phyloP scores from a whole-genome alignment of 2,113 vertebrate species.

The Parotia lawesii region DNA sequence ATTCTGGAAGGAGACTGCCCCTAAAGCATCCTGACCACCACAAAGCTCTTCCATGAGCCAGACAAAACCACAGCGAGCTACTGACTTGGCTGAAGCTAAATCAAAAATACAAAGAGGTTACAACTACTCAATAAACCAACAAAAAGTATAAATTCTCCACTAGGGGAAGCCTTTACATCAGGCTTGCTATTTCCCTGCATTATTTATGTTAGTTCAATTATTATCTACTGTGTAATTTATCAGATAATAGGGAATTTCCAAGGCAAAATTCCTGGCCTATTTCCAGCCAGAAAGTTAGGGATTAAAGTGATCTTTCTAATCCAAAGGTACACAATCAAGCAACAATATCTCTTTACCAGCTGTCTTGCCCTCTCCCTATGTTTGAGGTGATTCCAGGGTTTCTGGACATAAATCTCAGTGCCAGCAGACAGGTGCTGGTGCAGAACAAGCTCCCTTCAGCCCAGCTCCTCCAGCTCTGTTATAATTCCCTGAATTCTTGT shows the following conservation, averaged over 20 bases:
- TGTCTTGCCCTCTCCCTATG: not conserved
- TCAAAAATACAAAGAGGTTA: not conserved
- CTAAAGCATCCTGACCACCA: not conserved
- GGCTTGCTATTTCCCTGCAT: not conserved
- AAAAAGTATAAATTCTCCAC: not conserved
- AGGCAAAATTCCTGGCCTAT: not conserved
- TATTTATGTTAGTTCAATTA: not conserved
- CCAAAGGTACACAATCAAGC: not conserved
- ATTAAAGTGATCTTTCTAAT: constrained; percentile 29
- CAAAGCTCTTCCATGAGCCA: not conserved
- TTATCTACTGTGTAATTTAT: not conserved
- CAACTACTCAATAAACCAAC: not conserved
- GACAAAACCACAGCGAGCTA: not conserved
- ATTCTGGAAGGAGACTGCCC: not conserved
- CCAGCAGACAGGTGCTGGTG: not conserved
- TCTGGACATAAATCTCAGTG: not conserved
- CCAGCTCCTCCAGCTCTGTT: not conserved
- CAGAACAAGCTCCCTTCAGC: not conserved
- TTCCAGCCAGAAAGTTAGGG: not conserved
- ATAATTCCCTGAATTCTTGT: not conserved
- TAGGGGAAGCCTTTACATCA: not conserved
- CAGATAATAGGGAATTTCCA: not conserved
- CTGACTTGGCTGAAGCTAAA: not conserved
- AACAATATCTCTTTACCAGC: not conserved
- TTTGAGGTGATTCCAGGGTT: not conserved